Percentiles rank a stretch among this genome's conserved stretches.
These are phyloP conservation scores for Ormyrus labotus DNA, from an alignment of 2,888 invertebrate genomes.

Conservation along the genomic window DNA sequence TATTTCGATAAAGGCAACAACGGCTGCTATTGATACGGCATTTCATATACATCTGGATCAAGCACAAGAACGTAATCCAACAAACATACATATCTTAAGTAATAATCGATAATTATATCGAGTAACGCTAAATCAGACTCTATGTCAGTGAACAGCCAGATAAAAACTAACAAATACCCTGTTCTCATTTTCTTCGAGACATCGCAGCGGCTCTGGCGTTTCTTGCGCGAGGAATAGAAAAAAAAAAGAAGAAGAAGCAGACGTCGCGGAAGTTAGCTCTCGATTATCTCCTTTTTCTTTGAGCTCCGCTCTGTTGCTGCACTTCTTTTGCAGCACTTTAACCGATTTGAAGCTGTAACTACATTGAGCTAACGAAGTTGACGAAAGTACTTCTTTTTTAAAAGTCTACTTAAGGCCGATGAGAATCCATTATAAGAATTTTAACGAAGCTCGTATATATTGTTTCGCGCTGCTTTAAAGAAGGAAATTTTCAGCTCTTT, in stretches of 20 bases:
- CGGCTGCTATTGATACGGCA: slow-evolving; percentile 19
- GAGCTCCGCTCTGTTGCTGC: background rate
- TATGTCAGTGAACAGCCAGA: background rate
- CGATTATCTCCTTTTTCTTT: background rate
- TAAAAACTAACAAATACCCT: background rate
- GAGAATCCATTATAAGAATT: background rate
- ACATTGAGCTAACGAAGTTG: slow-evolving; percentile 12
- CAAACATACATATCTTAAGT: slow-evolving; percentile 2
- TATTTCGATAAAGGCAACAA: slow-evolving; percentile 38
- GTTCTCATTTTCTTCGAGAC: background rate
- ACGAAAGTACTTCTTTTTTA: slow-evolving; percentile 18
- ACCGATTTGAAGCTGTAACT: slow-evolving; percentile 8
- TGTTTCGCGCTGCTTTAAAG: background rate
- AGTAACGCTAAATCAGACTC: background rate
- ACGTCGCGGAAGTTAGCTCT: slow-evolving; percentile 29
- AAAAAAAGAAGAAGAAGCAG: slow-evolving; percentile 3
- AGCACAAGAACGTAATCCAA: background rate
- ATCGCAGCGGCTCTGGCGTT: background rate
- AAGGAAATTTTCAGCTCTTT: too few relatives aligned
- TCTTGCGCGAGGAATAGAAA: background rate
- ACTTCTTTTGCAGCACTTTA: background rate
- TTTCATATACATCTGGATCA: background rate
- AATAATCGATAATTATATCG: slow-evolving; percentile 27
- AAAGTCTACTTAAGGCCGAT: background rate
- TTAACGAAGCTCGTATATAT: slow-evolving; percentile 6